phyloP scores from a whole-genome alignment of 1,140 invertebrate species.

The Metopolophium dirhodum region DNA sequence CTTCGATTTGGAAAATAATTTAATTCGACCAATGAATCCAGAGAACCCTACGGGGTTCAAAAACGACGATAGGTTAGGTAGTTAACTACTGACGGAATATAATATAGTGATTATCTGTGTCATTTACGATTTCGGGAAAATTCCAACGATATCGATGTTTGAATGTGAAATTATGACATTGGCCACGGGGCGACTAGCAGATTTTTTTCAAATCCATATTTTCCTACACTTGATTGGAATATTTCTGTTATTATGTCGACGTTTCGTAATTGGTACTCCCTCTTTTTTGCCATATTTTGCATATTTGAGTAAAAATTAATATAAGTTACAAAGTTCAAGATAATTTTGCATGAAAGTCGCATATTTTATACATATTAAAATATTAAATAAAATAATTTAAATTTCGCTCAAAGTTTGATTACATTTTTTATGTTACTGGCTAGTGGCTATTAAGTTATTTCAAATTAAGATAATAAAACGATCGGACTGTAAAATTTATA shows the following conservation, averaged over 20 bases:
- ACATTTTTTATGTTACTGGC: neutral
- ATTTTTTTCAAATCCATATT: neutral
- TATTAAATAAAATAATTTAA: neutral
- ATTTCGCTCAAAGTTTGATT: neutral
- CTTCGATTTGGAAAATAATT: too few relatives aligned
- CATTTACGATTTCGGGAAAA: too few relatives aligned
- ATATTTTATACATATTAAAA: neutral
- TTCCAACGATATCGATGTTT: too few relatives aligned
- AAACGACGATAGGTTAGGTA: too few relatives aligned
- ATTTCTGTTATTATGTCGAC: neutral
- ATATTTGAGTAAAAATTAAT: slow-evolving; percentile 1
- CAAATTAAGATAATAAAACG: neutral
- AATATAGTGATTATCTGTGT: too few relatives aligned
- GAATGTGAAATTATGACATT: too few relatives aligned
- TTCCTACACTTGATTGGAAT: neutral
- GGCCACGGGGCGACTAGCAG: neutral
- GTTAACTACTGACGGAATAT: too few relatives aligned
- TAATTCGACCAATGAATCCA: too few relatives aligned
- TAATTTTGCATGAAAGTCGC: neutral
- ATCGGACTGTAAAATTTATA: neutral
- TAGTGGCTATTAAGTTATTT: neutral
- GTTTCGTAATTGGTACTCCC: neutral
- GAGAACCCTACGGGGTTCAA: too few relatives aligned
- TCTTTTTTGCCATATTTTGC: neutral
- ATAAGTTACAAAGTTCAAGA: neutral